phyloP scores from a whole-genome alignment of 2,113 vertebrate species.

The Alethe diademata region DNA sequence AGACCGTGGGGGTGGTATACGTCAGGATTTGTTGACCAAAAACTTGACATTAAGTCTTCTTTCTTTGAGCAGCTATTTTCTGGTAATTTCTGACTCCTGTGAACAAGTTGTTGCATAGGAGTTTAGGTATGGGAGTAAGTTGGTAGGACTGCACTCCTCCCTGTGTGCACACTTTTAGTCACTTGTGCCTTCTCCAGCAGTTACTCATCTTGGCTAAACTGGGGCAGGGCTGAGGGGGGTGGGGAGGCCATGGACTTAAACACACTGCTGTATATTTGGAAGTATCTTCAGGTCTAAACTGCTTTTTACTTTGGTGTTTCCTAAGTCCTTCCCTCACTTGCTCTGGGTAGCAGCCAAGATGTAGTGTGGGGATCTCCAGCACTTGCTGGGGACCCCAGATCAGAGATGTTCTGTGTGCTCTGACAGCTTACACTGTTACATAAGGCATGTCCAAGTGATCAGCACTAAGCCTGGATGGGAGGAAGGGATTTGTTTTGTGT shows the following conservation, averaged over 20 bases:
- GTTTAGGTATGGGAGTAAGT: constrained; percentile 7
- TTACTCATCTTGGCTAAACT: constrained; percentile 38
- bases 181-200: constrained; percentile 8
- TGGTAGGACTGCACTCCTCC: constrained; percentile 38
- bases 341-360: neutral
- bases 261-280: neutral
- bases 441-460: constrained; percentile 46
- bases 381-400: neutral
- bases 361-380: neutral
- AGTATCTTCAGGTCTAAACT: neutral
- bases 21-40: neutral
- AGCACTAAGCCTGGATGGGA: constrained; percentile 25
- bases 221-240: neutral
- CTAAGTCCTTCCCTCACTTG: neutral
- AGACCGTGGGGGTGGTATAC: neutral
- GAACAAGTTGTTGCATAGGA: neutral
- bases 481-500: constrained; percentile 22
- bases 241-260: neutral
- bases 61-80: neutral
- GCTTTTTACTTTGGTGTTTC: neutral
- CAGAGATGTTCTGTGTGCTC: constrained; percentile 5
- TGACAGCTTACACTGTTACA: constrained; percentile 42
- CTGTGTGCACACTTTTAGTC: constrained; percentile 18
- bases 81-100: neutral
- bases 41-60: neutral